Base-by-base conservation (phyloP, 2,888 invertebrate genomes). In the Anorthoa munda region DNA sequence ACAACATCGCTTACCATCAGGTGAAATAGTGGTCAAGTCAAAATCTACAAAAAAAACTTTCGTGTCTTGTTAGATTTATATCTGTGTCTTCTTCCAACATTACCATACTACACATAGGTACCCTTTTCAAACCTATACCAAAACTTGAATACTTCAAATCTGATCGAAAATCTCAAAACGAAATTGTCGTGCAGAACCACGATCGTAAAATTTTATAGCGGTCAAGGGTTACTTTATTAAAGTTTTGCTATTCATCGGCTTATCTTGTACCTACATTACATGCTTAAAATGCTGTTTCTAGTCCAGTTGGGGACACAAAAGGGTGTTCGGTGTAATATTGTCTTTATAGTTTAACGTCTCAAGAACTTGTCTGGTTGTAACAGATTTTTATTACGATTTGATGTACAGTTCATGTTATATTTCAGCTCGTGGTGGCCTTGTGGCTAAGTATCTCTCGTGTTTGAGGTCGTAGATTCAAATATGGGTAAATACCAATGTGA, bases 111-210 rank as follows among this genome's bases (percentile, higher is more conserved):
- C 18, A 48, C 7, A 39, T 39, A 39, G 39, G 39, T n/a, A 51
- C 12, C 23, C 45, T 65, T 60, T 55, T 26, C 31, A 45, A 39
- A 23, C 45, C 17, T 15, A 12, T 45, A 31, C 7, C 26, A 39
- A 59, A 83, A 83, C 55, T 83, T 79, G 55, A 59, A 56, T 66
- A 83, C 80, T 72, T 79, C 13, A 45, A 61, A 50, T 46, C 21
- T 55, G 65, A 82, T 79, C 79, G 53, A 78, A 82, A 58, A 46
- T 48, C 31, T 55, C 2, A 9, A 50, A 64, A 66, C 23, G 48
- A 55, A 64, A 72, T 66, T 64, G 39, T 23, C 53, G 39, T 66
- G n/a, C 31, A 50, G 53, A 64, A 66, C 61, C 46, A 18, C 39
- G 31, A 3, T 12, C 18, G 26, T 79, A 74, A 83, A 68, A 61